phyloP scores from a whole-genome alignment of 2,113 vertebrate species.

The Propithecus coquereli region DNA sequence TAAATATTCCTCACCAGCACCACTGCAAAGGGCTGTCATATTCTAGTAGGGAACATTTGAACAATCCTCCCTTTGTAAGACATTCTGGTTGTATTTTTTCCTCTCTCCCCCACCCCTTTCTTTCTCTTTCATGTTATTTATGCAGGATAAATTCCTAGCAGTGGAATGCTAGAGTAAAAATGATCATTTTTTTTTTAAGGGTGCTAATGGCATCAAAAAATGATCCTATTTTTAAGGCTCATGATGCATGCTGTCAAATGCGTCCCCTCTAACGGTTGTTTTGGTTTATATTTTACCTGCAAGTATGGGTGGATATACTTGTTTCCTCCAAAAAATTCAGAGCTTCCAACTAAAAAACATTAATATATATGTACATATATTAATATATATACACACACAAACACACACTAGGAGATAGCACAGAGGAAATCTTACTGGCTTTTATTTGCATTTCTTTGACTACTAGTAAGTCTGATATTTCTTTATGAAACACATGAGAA shows the following conservation, averaged over 20 bases:
- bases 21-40: neutral
- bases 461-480: neutral
- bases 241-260: neutral
- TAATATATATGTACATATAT: neutral
- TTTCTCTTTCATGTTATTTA: neutral
- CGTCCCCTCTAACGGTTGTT: neutral
- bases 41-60: too few species aligned
- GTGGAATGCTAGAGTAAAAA: neutral
- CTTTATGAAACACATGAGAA: neutral
- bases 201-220: neutral
- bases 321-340: neutral
- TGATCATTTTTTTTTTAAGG: neutral
- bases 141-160: neutral
- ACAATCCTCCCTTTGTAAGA: neutral
- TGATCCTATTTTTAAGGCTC: neutral
- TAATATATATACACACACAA: neutral
- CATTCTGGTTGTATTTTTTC: neutral
- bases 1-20: neutral
- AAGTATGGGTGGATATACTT: neutral
- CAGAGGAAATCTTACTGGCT: neutral
- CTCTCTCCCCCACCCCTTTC: too few species aligned
- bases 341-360: neutral
- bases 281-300: neutral
- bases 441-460: slow-evolving; percentile 20
- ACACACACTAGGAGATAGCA: neutral